Evolutionary conservation across 2,888 invertebrate genomes (phyloP), one percentile per base, ranked within the genome.

Genomic region (Crossocerus cetratus): DNA sequence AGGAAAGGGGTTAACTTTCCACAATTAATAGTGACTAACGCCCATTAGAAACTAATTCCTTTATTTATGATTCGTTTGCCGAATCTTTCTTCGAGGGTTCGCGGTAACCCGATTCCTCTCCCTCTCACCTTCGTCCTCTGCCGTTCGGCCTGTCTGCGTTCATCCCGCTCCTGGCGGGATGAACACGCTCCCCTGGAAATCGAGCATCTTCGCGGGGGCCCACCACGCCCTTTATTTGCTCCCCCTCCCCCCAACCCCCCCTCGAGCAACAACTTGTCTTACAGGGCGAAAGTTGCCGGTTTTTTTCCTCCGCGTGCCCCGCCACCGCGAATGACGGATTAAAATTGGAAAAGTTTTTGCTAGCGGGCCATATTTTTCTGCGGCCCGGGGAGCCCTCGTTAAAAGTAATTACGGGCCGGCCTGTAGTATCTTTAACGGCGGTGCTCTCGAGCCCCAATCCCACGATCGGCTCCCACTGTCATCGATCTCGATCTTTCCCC

Each of bases 11-110:
- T 86, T 83, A 81, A 83, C 82, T 84, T 84, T 81, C 82, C 81
- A 81, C 84, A 81, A 86, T 86, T 86, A 86, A 86, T 86, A 85
- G 85, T 85, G 81, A 81, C 85, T 85, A 83, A 83, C 83, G 81
- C 81, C 79, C 83, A 83, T 85, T 86, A 84, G 86, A 86, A 86
- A 83, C 84, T 86, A 86, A 86, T 86, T 86, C 84, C 81, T 78
- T 84, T 85, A 85, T 86, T 86, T 86, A 86, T 81, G 79, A 77
- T 74, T 77, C 71, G 77, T 77, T 79, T 74, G 74, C 61, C 69
- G 72, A 32, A 84, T 81, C 68, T 73, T 81, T 69, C 80, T 74
- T 76, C 75, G 71, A 61, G 56, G 64, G 58, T 65, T 45, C 49
- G 56, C 42, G 54, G 42, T 56, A 44, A 13, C n/a, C 74, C 59